Evolutionary conservation across 2,113 vertebrate species (phyloP), one percentile per base, ranked within the genome.

Genomic region (Nerophis ophidion): DNA sequence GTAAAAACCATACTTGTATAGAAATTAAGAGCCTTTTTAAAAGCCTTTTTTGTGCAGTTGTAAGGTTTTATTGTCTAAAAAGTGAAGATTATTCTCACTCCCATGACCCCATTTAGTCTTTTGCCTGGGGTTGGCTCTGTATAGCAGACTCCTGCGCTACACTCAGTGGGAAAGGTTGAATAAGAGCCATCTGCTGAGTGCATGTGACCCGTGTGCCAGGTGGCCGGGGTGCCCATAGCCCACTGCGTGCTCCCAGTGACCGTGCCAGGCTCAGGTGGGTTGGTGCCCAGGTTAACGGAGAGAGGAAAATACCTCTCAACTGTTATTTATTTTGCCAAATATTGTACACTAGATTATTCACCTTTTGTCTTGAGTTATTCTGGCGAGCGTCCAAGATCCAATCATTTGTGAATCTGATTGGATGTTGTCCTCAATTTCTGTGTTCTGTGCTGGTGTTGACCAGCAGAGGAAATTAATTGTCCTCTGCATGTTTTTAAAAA

Each of bases 241-340:
- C 12, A 8, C 42, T 62, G 70, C 65, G 72, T 61, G 60, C 68
- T 73, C 71, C 75, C 72, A 77, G 71, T 81, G 68, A 61, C 68
- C 10, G 1, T 75, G 78, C 78, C 78, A 76, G 75, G 66, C 78
- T 84, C 76, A 85, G 78, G 76, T 76, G 67, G 49, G 44, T 58
- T 26, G 17, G 52, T 48, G 56, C 5, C 38, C 35, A 63, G 63
- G 33, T 55, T 17, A 63, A 48, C 63, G 55, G 13, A 19, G 54
- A 56, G 16, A 56, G 42, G 38, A 38, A 56, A 56, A 56, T 17
- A 40, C 10, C 16, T 55, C 9, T 35, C 5, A 42, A 56, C 40
- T 16, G 9, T 11, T 17, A 16, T 26, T 26, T 12, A 13, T 51
- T 17, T 26, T 19, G 16, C 48, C 48, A 9, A 13, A 40, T n/a